Evolutionary conservation across 2,888 invertebrate species (phyloP), one percentile per base, ranked within the genome.

Genomic region (Toxonevra muliebris): DNA sequence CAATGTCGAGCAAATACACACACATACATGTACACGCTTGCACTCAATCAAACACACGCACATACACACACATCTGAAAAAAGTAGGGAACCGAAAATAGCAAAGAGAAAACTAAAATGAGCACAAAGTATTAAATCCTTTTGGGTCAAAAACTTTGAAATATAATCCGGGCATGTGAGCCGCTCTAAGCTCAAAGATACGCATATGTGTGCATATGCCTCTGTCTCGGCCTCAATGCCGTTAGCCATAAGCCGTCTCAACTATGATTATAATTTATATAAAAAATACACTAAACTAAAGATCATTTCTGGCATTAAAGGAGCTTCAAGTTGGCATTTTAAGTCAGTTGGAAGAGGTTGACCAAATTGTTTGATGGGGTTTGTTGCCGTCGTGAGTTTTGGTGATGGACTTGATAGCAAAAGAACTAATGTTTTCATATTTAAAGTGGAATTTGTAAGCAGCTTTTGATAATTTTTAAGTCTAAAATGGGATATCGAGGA

Each of bases 131-230:
- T 59, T 68, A 77, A 79, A 79, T 76, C 79, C 79, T 76, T 79
- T 77, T 78, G 79, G 79, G 79, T 77, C 77, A 77, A 70, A 78
- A 79, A 79, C 76, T 77, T 79, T 79, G 75, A 71, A 77, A 64
- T 75, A 77, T 75, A 77, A 74, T 73, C 75, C 76, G 75, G 75
- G 74, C 76, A 70, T 77, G 69, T 76, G 68, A 64, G 65, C 64
- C 15, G 13, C 20, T 17, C 42, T 62, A 62, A 61, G 61, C 66
- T 43, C 61, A 40, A 5, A 48, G 61, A 20, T 48, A 61, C 58
- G 58, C 58, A 58, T 58, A 42, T 40, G 45, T 50, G 17, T 19
- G 12, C 52, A 50, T n/a, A 48, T 30, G 41, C 12, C 55, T n/a
- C 17, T 20, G 54, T 17, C 17, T 5, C 17, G 13, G 54, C 17